Percentiles rank a stretch among this genome's conserved stretches.
Evolutionary conservation across 2,797 vertebrate genomes (phyloP).

Genomic region (Bradypus variegatus): DNA sequence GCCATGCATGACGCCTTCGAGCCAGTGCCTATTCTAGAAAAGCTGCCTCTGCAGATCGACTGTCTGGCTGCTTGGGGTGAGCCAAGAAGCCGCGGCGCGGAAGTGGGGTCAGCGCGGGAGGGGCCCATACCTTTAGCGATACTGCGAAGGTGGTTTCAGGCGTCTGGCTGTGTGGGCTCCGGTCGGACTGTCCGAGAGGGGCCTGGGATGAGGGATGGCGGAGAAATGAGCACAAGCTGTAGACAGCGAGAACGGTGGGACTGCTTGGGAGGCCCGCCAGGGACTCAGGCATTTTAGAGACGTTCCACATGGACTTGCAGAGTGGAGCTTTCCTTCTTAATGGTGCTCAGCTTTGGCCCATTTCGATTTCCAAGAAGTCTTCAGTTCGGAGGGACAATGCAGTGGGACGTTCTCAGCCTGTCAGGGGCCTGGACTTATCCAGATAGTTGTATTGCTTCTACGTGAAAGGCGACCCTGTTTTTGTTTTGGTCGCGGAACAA

Average conservation of each 20-base stretch:
- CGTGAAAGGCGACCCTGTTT: neutral
- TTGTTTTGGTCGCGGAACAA: neutral
- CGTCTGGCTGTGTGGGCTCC: neutral
- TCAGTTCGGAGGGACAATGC: neutral
- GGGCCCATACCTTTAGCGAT: neutral
- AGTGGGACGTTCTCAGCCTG: neutral
- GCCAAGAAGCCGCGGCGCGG: constrained; percentile 44
- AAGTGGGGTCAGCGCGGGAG: neutral
- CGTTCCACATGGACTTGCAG: neutral
- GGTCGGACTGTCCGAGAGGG: neutral
- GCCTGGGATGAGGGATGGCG: neutral
- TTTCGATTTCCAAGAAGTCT: neutral
- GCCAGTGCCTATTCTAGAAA: constrained; percentile 92
- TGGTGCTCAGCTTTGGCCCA: neutral
- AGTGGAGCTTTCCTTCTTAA: neutral
- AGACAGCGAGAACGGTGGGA: neutral
- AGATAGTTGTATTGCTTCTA: neutral
- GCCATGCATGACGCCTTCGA: constrained; percentile 97
- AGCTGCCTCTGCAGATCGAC: constrained; percentile 96
- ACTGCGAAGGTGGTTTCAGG: neutral
- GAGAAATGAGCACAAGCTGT: neutral
- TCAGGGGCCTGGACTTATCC: neutral
- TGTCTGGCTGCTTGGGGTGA: constrained; percentile 97
- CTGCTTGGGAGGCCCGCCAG: neutral
- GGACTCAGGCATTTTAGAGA: neutral